Base-by-base conservation (phyloP, 2,797 vertebrate genomes). In the Podargus strigoides region DNA sequence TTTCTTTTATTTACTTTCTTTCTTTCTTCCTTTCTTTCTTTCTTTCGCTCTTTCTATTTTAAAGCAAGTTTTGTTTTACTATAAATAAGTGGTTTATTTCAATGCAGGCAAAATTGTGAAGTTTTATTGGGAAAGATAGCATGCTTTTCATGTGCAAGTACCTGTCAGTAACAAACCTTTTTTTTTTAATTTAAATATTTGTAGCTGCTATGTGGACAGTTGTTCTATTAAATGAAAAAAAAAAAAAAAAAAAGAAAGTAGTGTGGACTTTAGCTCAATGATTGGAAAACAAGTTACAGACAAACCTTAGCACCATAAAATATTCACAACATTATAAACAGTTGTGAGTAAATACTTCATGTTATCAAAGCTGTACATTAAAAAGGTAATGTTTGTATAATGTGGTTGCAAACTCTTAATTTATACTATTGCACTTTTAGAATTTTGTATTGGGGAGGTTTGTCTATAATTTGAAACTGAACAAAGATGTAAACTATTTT, bases 391-490 rank as follows among this genome's bases (percentile, higher is more conserved):
- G 97, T 99, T 99, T 99, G 97, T 98, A 99, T 98, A 98, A 98
- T 97, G 98, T 99, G 98, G 98, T 98, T 94, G 98, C 98, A 99
- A 99, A 99, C 98, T 99, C 98, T 99, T 99, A 99, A 98, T 99
- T 99, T 99, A 98, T 98, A 98, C 98, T 98, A 98, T 98, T 99
- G 99, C 99, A 99, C 99, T 99, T 99, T 99, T 98, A 98, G 98
- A 96, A 98, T 98, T 98, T 98, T 98, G 92, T 98, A 97, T 95
- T 98, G 97, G 97, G 98, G 98, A 98, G 98, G 98, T 99, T 99
- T 99, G 99, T 99, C 98, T 99, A 98, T 99, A 98, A 99, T 98
- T 98, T 99, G 98, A 98, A 98, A 98, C 98, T 98, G 98, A 98
- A 98, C 98, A 98, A 98, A 98, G 97, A 98, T 99, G 98, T 98